Conservation (phyloP, 2,888 invertebrate species). For the Pristionchus exspectatus region DNA sequence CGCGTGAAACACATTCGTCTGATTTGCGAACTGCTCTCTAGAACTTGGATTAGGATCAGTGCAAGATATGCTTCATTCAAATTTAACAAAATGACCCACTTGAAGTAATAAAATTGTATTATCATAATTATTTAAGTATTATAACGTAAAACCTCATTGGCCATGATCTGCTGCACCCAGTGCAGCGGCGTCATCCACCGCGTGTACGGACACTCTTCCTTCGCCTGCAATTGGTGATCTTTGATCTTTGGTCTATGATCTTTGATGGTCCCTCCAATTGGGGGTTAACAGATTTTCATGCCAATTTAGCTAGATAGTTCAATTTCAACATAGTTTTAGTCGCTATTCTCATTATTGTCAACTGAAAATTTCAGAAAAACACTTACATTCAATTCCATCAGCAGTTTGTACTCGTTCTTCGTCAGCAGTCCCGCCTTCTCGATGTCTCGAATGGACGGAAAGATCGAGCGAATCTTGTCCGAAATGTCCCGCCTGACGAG, state of each 20-base stretch:
- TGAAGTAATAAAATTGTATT: not conserved
- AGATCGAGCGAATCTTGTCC: constrained; percentile 71
- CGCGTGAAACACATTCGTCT: no score
- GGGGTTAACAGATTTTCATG: no score
- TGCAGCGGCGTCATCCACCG: constrained; percentile 73
- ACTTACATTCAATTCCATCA: constrained; percentile 72
- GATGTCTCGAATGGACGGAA: constrained; percentile 80
- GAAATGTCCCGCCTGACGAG: constrained; percentile 66
- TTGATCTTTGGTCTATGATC: not conserved
- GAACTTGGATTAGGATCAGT: no score
- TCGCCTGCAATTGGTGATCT: not conserved
- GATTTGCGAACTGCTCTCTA: no score
- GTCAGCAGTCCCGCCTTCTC: constrained; percentile 80
- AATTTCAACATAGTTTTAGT: no score
- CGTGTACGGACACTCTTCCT: constrained; percentile 68
- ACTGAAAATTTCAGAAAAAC: not conserved
- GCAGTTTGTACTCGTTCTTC: constrained; percentile 79
- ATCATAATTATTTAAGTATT: not conserved
- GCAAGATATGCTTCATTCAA: no score
- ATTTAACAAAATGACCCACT: not conserved
- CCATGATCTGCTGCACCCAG: constrained; percentile 70
- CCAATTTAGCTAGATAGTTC: no score
- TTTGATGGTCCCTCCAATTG: no score
- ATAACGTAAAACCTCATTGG: constrained; percentile 23
- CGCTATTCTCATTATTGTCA: no score